phyloP scores from a whole-genome alignment of 2,113 vertebrate genomes.

The Paradoxurus hermaphroditus region DNA sequence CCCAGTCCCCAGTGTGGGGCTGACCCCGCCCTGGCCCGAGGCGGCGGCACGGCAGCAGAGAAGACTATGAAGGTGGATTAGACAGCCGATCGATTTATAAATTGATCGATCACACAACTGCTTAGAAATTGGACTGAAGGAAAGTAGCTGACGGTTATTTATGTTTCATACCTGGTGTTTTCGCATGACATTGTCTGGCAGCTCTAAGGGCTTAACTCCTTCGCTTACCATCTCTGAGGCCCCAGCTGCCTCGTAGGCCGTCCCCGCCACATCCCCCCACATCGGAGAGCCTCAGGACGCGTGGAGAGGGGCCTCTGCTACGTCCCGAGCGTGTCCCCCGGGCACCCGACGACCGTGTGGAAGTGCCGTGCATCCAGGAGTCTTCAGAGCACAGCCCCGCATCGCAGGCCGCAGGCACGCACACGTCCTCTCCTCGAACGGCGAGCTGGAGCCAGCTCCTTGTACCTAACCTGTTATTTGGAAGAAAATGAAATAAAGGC shows the following conservation, averaged over 20 bases:
- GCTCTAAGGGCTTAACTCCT: constrained; percentile 59
- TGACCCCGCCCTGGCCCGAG: background rate
- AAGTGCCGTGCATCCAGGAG: background rate
- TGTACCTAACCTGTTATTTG: background rate
- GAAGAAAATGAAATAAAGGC: constrained; percentile 55
- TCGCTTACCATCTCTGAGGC: background rate
- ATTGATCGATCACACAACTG: constrained; percentile 67
- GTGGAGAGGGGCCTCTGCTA: background rate
- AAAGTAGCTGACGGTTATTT: constrained; percentile 62
- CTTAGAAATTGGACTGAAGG: constrained; percentile 66
- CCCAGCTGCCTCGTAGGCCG: background rate
- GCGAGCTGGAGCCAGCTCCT: background rate
- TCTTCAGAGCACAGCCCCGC: background rate
- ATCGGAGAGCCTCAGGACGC: background rate
- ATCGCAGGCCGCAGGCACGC: background rate
- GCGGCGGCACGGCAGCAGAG: background rate
- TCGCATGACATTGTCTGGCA: constrained; percentile 54
- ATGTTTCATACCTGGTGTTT: constrained; percentile 59
- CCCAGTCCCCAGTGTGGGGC: background rate
- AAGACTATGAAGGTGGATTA: constrained; percentile 29
- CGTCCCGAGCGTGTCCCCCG: background rate
- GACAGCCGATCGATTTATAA: constrained; percentile 54
- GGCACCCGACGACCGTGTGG: background rate
- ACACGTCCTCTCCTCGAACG: background rate
- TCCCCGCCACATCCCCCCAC: background rate